A percentile compares a stretch with the other conserved stretches of the same genome.
Evolutionary conservation across 2,113 vertebrate genomes (phyloP).

Genomic region (Nansenia antarctica): DNA sequence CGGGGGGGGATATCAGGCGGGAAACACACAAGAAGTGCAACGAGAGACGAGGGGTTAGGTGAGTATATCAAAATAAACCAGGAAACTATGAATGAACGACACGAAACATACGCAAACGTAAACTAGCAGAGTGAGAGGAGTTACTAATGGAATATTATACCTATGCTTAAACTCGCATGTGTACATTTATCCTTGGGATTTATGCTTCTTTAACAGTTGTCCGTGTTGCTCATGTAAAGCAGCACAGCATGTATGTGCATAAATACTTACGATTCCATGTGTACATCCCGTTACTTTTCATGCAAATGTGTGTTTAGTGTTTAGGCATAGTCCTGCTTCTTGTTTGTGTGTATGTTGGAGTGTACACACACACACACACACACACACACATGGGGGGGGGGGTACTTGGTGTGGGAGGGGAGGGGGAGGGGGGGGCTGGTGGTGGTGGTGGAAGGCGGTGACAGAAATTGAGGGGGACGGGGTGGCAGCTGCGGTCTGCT

Average conservation of each 20-base stretch:
- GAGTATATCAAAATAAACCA: no score
- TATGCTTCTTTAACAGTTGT: no score
- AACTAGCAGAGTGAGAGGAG: no score
- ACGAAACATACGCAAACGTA: no score
- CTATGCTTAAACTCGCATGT: no score
- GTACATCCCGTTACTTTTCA: slow-evolving; percentile 66
- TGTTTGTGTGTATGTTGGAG: slow-evolving; percentile 39
- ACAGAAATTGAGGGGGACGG: slow-evolving; percentile 87
- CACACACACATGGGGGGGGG: slow-evolving; percentile 50
- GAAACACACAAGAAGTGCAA: no score
- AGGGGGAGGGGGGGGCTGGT: slow-evolving; percentile 5
- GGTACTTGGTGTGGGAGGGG: slow-evolving; percentile 56
- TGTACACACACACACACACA: slow-evolving; percentile 43
- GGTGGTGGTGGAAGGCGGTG: slow-evolving; percentile 72
- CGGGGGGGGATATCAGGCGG: no score
- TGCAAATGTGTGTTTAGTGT: slow-evolving; percentile 71
- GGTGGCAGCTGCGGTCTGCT: slow-evolving; percentile 98
- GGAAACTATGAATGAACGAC: no score
- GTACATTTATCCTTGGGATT: no score
- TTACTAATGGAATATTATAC: no score
- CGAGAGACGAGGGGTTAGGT: no score
- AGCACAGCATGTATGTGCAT: slow-evolving; percentile 31
- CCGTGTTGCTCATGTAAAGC: no score
- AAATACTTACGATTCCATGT: slow-evolving; percentile 45
- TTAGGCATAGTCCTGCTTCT: slow-evolving; percentile 48